Evolutionary conservation across 2,888 invertebrate genomes (phyloP).

Genomic region (Helleia helle): DNA sequence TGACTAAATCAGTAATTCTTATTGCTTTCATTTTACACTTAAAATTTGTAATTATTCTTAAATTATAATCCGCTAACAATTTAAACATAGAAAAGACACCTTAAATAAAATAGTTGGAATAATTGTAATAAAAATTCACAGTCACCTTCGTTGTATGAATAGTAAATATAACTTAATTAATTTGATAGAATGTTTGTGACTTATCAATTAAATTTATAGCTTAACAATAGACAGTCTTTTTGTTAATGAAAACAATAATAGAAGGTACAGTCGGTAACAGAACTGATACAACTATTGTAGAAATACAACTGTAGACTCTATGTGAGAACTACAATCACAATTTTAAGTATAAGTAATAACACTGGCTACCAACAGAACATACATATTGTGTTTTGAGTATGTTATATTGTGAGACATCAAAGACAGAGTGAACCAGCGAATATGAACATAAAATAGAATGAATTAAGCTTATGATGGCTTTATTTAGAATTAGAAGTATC

Average conservation of each 20-base stretch:
- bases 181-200: slow-evolving; percentile 65
- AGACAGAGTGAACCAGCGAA: too few species aligned
- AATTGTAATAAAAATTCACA: slow-evolving; percentile 31
- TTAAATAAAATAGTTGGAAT: slow-evolving; percentile 15
- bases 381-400: too few species aligned
- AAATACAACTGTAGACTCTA: background rate
- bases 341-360: background rate
- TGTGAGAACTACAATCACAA: background rate
- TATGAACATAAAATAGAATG: slow-evolving; percentile 3
- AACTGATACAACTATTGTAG: slow-evolving; percentile 16
- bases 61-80: background rate
- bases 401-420: too few species aligned
- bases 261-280: slow-evolving; percentile 31
- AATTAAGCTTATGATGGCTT: background rate
- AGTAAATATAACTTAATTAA: slow-evolving; percentile 52
- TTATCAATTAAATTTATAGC: slow-evolving; percentile 64
- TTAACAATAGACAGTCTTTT: slow-evolving; percentile 71
- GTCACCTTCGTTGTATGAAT: slow-evolving; percentile 62
- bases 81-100: background rate
- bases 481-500: slow-evolving; percentile 7
- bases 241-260: slow-evolving; percentile 46
- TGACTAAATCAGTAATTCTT: slow-evolving; percentile 3
- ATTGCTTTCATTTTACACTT: slow-evolving; percentile 3
- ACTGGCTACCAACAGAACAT: slow-evolving; percentile 2
- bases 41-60: slow-evolving; percentile 2